Conservation (phyloP, 2,797 vertebrate genomes). For the Serranus cabrilla region DNA sequence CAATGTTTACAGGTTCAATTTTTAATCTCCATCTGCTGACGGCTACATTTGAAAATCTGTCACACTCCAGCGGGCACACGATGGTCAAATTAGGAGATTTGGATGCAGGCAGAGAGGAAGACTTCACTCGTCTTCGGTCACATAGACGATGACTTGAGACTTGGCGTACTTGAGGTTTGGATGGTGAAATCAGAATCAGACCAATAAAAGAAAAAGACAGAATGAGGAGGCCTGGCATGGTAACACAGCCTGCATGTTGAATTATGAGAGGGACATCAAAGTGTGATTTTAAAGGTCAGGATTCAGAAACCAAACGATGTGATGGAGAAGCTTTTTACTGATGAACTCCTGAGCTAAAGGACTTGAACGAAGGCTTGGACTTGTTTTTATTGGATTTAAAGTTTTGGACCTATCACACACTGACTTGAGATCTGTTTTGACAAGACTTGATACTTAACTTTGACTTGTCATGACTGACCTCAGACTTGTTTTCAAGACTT, state of each 20-base stretch:
- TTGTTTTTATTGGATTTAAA: neutral
- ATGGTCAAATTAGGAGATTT: neutral
- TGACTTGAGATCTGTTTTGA: neutral
- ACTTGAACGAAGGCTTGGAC: neutral
- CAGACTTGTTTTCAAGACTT: neutral
- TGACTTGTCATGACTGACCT: neutral
- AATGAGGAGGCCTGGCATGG: no score
- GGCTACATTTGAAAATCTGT: neutral
- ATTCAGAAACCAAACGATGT: neutral
- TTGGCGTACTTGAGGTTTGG: neutral
- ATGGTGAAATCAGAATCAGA: no score
- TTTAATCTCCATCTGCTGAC: constrained; percentile 27
- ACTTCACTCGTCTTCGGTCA: neutral
- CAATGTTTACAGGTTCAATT: constrained; percentile 36
- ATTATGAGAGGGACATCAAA: neutral
- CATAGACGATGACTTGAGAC: neutral
- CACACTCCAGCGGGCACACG: neutral
- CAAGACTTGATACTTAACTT: neutral
- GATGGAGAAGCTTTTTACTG: neutral
- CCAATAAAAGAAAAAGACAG: neutral
- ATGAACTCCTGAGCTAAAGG: neutral
- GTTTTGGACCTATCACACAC: no score
- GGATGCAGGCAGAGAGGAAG: neutral
- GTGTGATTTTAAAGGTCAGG: no score
- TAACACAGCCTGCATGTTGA: neutral